Conservation (phyloP, 2,888 invertebrate species). For the Drosophila neotestacea region DNA sequence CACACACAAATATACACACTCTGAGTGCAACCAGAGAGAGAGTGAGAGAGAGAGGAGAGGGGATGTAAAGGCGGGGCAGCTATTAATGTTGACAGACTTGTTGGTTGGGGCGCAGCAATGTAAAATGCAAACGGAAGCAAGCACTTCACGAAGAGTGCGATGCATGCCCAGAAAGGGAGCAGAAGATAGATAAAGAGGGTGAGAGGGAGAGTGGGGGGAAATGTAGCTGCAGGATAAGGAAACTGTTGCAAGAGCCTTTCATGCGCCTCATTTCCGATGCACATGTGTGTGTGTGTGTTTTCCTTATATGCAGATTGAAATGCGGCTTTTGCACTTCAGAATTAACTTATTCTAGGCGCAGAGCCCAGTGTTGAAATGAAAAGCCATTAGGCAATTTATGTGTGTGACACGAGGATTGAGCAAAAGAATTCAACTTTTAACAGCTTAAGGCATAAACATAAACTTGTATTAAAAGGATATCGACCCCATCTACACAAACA, state of each 20-base stretch:
- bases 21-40: constrained; percentile 13
- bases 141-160: constrained; percentile 46
- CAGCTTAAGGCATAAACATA: constrained; percentile 5
- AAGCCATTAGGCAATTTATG: constrained; percentile 43
- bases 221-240: constrained; percentile 40
- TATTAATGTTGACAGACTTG: constrained; percentile 68
- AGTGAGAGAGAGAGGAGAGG: background rate
- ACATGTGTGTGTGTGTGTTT: constrained; percentile 2
- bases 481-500: constrained; percentile 23
- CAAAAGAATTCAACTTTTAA: constrained; percentile 10
- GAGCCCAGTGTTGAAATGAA: constrained; percentile 39
- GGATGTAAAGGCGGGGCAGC: constrained; percentile 20
- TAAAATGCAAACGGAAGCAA: constrained; percentile 64
- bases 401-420: background rate
- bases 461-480: constrained; percentile 36
- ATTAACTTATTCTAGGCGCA: constrained; percentile 56
- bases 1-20: constrained; percentile 15
- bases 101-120: constrained; percentile 37
- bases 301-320: constrained; percentile 44
- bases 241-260: constrained; percentile 47
- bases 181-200: background rate
- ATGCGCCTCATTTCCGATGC: constrained; percentile 59
- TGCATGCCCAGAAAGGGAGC: constrained; percentile 1
- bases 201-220: background rate
- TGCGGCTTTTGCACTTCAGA: constrained; percentile 52